These are phyloP conservation scores for Rhabditoides inermis DNA, from an alignment of 2,888 invertebrate species.

Conservation along the genomic window DNA sequence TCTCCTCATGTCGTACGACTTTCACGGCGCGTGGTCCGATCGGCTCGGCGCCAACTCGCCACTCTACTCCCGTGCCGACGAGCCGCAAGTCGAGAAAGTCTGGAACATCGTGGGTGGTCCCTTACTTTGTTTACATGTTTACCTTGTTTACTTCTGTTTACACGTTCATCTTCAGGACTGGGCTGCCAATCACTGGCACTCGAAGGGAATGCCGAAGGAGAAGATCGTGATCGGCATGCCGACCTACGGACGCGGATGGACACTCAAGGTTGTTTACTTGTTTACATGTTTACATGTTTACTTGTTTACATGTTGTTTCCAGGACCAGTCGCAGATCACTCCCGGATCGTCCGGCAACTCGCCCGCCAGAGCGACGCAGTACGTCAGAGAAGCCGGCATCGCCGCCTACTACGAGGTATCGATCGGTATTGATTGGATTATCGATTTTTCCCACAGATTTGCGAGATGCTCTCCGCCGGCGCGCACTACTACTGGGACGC, in stretches of 20 bases:
- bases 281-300: too few relatives aligned
- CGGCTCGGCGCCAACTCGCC: conserved; percentile 35
- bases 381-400: conserved; percentile 83
- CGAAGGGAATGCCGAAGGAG: conserved; percentile 30
- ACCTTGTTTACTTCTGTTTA: too few relatives aligned
- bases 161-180: conserved; percentile 64
- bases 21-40: conserved; percentile 37
- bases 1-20: conserved; percentile 35
- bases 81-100: conserved; percentile 5
- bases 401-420: conserved; percentile 81
- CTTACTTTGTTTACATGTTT: conserved; percentile 2
- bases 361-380: conserved; percentile 83
- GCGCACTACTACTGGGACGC: conserved; percentile 71
- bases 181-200: conserved; percentile 68
- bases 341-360: conserved; percentile 75
- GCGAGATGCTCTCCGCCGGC: conserved; percentile 65
- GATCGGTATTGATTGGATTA: not conserved
- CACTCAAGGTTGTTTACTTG: too few relatives aligned
- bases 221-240: conserved; percentile 36
- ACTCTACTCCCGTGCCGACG: conserved; percentile 14
- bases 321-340: too few relatives aligned
- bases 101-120: conserved; percentile 31
- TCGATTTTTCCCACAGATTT: conserved; percentile 12
- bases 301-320: not conserved
- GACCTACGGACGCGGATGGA: conserved; percentile 27